Percentiles rank a stretch among this genome's conserved stretches.
Conservation (phyloP, 92 coral and sea anemone species). For the Umimayanthus kanabou region DNA sequence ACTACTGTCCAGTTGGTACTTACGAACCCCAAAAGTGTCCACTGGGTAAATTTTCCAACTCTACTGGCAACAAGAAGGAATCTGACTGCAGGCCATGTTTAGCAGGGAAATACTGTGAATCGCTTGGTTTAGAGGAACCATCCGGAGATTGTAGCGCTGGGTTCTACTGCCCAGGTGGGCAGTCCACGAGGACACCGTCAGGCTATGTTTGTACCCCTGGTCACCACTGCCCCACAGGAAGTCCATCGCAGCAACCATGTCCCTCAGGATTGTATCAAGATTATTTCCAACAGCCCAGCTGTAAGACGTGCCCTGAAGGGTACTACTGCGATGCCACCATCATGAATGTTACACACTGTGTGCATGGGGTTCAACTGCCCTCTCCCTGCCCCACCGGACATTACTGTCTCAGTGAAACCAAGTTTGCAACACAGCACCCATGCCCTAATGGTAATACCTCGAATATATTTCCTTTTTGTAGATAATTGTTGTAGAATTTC, state of each 20-base stretch:
- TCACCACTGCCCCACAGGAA: conserved; percentile 83
- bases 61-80: conserved; percentile 72
- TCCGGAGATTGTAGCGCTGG: conserved; percentile 87
- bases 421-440: conserved; percentile 81
- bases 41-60: conserved; percentile 85
- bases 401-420: conserved; percentile 91
- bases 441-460: conserved; percentile 79
- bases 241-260: conserved; percentile 76
- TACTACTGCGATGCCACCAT: conserved; percentile 93
- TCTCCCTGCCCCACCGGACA: conserved; percentile 88
- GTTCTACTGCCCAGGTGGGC: conserved; percentile 92
- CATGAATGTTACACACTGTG: conserved; percentile 84
- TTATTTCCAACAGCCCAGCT: conserved; percentile 75
- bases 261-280: conserved; percentile 86
- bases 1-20: conserved; percentile 84
- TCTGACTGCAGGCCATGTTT: conserved; percentile 78
- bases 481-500: too few relatives aligned
- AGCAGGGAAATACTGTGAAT: conserved; percentile 85
- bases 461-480: too few relatives aligned
- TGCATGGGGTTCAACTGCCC: conserved; percentile 94
- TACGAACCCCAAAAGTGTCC: conserved; percentile 87
- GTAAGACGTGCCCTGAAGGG: conserved; percentile 92
- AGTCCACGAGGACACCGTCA: conserved; percentile 76
- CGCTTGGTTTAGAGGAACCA: conserved; percentile 80
- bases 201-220: conserved; percentile 89